Percentiles rank a stretch among this genome's conserved stretches.
Conservation (phyloP, 2,888 invertebrate genomes). For the Chaetoderma sp. region DNA sequence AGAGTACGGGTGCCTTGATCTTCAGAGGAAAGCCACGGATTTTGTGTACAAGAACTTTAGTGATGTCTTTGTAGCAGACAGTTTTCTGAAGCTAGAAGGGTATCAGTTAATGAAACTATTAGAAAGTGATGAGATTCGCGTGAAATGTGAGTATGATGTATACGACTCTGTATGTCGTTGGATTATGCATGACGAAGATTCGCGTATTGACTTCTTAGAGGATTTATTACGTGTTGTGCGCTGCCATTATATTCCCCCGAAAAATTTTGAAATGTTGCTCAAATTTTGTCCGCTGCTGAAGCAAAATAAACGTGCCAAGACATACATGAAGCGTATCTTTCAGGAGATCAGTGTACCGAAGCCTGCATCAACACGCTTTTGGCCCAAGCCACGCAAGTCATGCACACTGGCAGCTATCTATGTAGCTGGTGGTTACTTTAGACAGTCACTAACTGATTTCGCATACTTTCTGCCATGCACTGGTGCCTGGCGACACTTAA, state of each 20-base stretch:
- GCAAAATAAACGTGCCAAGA: constrained; percentile 86
- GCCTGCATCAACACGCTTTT: neutral
- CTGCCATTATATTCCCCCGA: constrained; percentile 90
- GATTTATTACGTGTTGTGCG: constrained; percentile 87
- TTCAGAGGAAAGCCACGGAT: constrained; percentile 71
- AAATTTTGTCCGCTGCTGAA: constrained; percentile 86
- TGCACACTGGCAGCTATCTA: constrained; percentile 84
- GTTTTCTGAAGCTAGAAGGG: constrained; percentile 84
- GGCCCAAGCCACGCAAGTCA: neutral
- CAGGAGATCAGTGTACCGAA: constrained; percentile 80
- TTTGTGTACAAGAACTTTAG: constrained; percentile 48
- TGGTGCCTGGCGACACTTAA: constrained; percentile 82
- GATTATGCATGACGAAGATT: constrained; percentile 83
- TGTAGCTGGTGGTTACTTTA: constrained; percentile 87
- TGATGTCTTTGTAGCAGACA: constrained; percentile 85
- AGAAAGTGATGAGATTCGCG: constrained; percentile 88
- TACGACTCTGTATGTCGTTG: constrained; percentile 83
- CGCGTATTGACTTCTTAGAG: constrained; percentile 85
- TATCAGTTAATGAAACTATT: constrained; percentile 85
- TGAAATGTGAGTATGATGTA: constrained; percentile 87
- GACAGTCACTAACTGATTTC: constrained; percentile 84
- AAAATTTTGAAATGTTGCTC: constrained; percentile 89
- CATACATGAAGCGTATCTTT: constrained; percentile 88
- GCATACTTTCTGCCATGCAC: constrained; percentile 90
- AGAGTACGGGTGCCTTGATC: constrained; percentile 85